Percentiles rank a stretch among this genome's conserved stretches.
phyloP scores from a whole-genome alignment of 2,113 vertebrate genomes.

The Morone chrysops region DNA sequence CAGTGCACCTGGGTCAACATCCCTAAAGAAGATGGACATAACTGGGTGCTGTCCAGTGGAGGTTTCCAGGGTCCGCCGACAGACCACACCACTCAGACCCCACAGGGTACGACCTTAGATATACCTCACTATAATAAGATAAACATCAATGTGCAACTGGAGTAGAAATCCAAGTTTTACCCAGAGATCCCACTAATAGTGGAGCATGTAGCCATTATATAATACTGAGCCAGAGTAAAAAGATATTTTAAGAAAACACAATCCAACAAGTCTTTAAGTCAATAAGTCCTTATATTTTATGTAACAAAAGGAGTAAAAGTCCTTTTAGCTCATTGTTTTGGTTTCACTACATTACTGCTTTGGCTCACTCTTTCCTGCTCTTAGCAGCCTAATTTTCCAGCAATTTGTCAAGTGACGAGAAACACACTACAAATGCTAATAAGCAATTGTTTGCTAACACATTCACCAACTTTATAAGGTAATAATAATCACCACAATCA shows the following conservation, averaged over 20 bases:
- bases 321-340: not conserved
- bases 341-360: not conserved
- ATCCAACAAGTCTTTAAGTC: not conserved
- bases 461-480: not conserved
- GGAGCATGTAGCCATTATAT: not conserved
- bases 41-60: constrained; percentile 78
- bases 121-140: not conserved
- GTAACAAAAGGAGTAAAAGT: not conserved
- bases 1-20: constrained; percentile 79
- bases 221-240: not conserved
- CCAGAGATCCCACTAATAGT: not conserved
- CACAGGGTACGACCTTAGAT: constrained; percentile 66
- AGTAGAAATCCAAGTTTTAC: not conserved
- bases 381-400: not conserved
- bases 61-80: constrained; percentile 62
- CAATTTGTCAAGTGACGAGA: not conserved
- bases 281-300: not conserved
- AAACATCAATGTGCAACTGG: not conserved
- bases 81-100: constrained; percentile 78
- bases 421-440: not conserved
- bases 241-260: not conserved
- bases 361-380: not conserved
- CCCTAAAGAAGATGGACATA: constrained; percentile 55
- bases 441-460: not conserved
- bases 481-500: not conserved